Evolutionary conservation across 2,888 invertebrate species (phyloP).

Genomic region (Pammene aurita): DNA sequence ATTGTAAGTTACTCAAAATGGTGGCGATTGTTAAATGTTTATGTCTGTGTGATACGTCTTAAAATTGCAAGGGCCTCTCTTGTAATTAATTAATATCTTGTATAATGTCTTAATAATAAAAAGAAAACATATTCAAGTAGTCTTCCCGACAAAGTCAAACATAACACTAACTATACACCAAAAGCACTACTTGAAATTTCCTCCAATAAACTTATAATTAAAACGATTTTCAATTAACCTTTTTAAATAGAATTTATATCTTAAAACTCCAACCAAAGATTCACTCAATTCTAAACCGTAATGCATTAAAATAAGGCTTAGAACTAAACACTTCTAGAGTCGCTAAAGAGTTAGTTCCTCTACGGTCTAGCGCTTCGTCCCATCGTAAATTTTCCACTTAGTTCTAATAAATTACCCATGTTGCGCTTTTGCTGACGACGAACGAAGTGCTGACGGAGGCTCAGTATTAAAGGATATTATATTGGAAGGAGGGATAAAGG

Average conservation of each 20-base stretch:
- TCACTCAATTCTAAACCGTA: neutral
- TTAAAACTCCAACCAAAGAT: neutral
- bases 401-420: constrained; percentile 41
- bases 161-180: too few species aligned
- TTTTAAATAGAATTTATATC: constrained; percentile 4
- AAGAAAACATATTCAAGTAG: too few species aligned
- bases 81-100: too few species aligned
- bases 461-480: constrained; percentile 26
- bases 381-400: constrained; percentile 39
- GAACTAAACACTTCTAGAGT: neutral
- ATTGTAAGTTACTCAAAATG: too few species aligned
- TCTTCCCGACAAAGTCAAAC: too few species aligned
- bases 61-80: too few species aligned
- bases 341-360: constrained; percentile 8
- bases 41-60: too few species aligned
- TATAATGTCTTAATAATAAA: too few species aligned
- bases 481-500: neutral
- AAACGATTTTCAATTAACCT: constrained; percentile 13
- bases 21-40: too few species aligned
- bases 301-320: neutral
- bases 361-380: constrained; percentile 19
- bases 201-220: neutral
- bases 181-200: neutral
- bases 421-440: constrained; percentile 37
- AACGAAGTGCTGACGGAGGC: constrained; percentile 21